Evolutionary conservation across 2,797 vertebrate species (phyloP).

Genomic region (Takifugu ocellatus): DNA sequence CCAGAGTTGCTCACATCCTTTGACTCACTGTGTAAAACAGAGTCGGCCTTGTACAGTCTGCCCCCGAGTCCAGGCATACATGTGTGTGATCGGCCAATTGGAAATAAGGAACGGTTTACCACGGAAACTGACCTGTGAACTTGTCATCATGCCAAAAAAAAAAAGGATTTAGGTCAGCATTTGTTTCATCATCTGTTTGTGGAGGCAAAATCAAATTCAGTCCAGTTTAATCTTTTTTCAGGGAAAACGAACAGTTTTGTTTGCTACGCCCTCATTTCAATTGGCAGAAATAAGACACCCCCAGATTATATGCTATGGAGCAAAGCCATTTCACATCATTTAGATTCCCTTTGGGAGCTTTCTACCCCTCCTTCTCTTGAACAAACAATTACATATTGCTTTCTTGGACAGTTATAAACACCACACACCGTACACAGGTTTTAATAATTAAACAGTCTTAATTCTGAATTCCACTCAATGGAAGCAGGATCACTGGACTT

Average conservation of each 20-base stretch:
- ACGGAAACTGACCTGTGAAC: slow-evolving; percentile 58
- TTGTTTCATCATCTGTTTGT: slow-evolving; percentile 48
- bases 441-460: too few relatives aligned
- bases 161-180: slow-evolving; percentile 36
- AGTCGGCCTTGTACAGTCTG: slow-evolving; percentile 43
- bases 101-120: slow-evolving; percentile 46
- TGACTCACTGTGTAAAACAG: slow-evolving; percentile 41
- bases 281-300: slow-evolving; percentile 50
- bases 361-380: not conserved
- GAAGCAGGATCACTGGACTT: too few relatives aligned
- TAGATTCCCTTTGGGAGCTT: slow-evolving; percentile 23
- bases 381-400: not conserved
- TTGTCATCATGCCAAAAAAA: slow-evolving; percentile 28
- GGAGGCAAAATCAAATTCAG: slow-evolving; percentile 26
- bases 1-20: slow-evolving; percentile 43
- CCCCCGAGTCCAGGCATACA: slow-evolving; percentile 24
- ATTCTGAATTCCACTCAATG: too few relatives aligned
- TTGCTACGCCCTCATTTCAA: slow-evolving; percentile 40
- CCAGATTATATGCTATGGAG: slow-evolving; percentile 44
- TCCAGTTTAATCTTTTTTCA: slow-evolving; percentile 38
- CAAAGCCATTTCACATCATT: slow-evolving; percentile 33
- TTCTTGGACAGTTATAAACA: not conserved
- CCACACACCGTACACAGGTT: too few relatives aligned
- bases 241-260: slow-evolving; percentile 36
- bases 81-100: slow-evolving; percentile 40